These are phyloP conservation scores for Scrobipalpa costella DNA, from an alignment of 2,888 invertebrate genomes.

Conservation along the genomic window DNA sequence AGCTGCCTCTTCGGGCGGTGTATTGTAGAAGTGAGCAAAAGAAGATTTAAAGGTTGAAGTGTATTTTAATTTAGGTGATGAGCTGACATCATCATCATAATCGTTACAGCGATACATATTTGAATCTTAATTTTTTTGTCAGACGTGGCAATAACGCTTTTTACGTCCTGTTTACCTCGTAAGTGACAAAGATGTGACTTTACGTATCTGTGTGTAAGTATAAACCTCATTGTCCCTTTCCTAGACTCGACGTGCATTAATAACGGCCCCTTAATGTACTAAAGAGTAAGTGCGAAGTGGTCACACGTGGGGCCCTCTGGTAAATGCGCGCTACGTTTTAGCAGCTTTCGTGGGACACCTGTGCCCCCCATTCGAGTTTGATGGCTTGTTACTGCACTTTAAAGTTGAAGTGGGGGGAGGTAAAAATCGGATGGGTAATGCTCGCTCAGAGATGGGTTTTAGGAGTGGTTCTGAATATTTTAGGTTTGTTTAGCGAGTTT, in stretches of 20 bases:
- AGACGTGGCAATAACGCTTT: no score
- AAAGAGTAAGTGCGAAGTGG: constrained; percentile 61
- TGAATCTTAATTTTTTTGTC: no score
- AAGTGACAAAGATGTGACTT: no score
- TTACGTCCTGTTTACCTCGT: no score
- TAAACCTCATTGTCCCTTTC: no score
- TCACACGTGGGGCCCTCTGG: constrained; percentile 60
- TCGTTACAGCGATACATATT: no score
- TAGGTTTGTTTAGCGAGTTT: neutral
- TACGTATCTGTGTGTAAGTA: no score
- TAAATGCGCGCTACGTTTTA: constrained; percentile 68
- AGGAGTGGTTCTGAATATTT: constrained; percentile 6
- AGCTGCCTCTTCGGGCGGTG: no score
- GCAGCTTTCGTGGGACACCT: constrained; percentile 59
- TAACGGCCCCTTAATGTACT: neutral
- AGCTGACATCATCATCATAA: no score
- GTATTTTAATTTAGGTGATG: no score
- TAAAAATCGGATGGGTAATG: constrained; percentile 7
- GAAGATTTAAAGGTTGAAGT: no score
- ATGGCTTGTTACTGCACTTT: constrained; percentile 32
- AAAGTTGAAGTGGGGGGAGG: constrained; percentile 8
- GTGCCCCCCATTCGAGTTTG: constrained; percentile 56
- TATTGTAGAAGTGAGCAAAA: no score
- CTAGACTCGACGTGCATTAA: neutral
- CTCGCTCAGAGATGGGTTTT: constrained; percentile 11